phyloP scores from a whole-genome alignment of 2,888 invertebrate species.

The Stramonita haemastoma region DNA sequence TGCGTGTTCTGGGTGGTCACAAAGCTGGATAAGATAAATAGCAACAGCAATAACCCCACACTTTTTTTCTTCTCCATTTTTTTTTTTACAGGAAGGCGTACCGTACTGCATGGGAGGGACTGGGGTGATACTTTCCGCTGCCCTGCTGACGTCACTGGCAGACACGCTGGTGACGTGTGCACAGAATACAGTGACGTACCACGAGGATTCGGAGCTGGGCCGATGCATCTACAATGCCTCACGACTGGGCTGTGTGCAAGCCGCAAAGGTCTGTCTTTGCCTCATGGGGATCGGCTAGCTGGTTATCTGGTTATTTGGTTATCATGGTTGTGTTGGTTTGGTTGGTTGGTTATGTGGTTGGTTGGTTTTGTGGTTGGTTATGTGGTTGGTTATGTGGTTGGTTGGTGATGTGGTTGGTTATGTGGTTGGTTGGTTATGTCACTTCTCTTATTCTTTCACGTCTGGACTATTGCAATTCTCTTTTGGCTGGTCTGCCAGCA shows the following conservation, averaged over 20 bases:
- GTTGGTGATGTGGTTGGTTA: not conserved
- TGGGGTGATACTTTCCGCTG: conserved; percentile 92
- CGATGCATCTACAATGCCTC: conserved; percentile 94
- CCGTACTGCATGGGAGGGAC: conserved; percentile 99
- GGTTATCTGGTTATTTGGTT: no score
- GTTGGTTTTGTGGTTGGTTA: no score
- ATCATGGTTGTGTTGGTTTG: no score
- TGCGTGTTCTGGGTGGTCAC: no score
- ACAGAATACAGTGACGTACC: conserved; percentile 92
- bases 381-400: not conserved
- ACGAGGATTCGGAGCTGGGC: conserved; percentile 98
- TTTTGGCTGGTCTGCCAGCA: no score
- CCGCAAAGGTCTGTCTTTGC: conserved; percentile 55
- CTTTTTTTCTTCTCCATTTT: no score
- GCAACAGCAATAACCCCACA: no score
- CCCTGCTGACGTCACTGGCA: conserved; percentile 86
- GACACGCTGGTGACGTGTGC: conserved; percentile 94
- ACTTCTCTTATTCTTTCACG: no score
- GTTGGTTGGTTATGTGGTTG: no score
- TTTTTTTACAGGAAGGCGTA: conserved; percentile 79
- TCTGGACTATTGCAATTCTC: no score
- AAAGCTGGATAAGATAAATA: no score
- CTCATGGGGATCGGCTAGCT: not conserved
- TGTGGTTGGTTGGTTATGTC: not conserved
- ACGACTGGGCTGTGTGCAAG: conserved; percentile 90